These are phyloP conservation scores for Caloenas nicobarica DNA, from an alignment of 2,113 vertebrate species.

Conservation along the genomic window DNA sequence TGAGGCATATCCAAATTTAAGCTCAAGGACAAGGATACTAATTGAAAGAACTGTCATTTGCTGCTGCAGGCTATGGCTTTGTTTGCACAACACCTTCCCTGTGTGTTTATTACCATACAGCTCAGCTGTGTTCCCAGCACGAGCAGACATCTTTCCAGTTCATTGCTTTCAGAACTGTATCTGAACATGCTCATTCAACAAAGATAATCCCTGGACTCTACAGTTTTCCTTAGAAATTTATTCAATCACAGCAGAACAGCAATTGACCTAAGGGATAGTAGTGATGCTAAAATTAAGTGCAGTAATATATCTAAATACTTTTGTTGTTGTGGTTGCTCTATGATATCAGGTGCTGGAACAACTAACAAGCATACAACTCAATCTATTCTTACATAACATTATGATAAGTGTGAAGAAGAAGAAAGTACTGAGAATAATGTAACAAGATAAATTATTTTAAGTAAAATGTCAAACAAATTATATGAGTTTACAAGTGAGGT, in stretches of 20 bases:
- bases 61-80: slow-evolving; percentile 25
- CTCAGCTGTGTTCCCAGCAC: slow-evolving; percentile 25
- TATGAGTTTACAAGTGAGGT: neutral
- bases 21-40: slow-evolving; percentile 36
- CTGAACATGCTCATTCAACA: slow-evolving; percentile 43
- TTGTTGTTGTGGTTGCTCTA: neutral
- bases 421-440: neutral
- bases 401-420: neutral
- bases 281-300: neutral
- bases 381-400: neutral
- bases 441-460: neutral
- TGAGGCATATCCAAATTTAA: slow-evolving; percentile 43
- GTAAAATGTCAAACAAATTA: neutral
- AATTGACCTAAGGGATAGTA: neutral
- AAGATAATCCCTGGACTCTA: slow-evolving; percentile 37
- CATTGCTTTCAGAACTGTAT: slow-evolving; percentile 39
- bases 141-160: slow-evolving; percentile 27
- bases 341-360: neutral
- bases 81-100: slow-evolving; percentile 22
- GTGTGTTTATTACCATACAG: neutral
- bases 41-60: slow-evolving; percentile 39
- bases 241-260: slow-evolving; percentile 2
- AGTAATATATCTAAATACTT: neutral
- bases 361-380: neutral
- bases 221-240: neutral